A percentile compares a stretch with the other conserved stretches of the same genome.
Conservation (phyloP, 2,888 invertebrate genomes). For the Pheosia gnoma region DNA sequence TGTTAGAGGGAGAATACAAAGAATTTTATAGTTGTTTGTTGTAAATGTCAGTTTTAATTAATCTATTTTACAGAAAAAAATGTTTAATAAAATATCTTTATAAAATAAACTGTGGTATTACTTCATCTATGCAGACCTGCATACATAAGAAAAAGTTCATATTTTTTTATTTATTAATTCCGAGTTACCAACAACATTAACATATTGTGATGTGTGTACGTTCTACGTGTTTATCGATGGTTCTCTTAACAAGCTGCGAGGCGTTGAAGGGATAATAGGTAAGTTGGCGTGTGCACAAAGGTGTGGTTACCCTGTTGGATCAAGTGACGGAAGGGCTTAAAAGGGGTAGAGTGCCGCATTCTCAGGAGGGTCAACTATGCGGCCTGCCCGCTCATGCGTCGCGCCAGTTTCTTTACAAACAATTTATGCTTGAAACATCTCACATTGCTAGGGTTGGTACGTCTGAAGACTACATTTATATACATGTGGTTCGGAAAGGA, state of each 20-base stretch:
- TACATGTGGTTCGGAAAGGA: too few relatives aligned
- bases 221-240: not conserved
- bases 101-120: slow-evolving; percentile 64
- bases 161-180: not conserved
- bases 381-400: slow-evolving; percentile 35
- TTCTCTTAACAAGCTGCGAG: not conserved
- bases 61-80: slow-evolving; percentile 82
- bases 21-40: slow-evolving; percentile 84
- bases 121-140: slow-evolving; percentile 15
- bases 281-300: slow-evolving; percentile 34
- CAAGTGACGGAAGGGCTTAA: slow-evolving; percentile 41
- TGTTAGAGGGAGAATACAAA: slow-evolving; percentile 74
- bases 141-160: not conserved
- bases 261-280: not conserved
- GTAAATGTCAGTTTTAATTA: slow-evolving; percentile 83
- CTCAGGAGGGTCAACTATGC: slow-evolving; percentile 64
- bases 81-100: slow-evolving; percentile 84
- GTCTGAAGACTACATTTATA: too few relatives aligned
- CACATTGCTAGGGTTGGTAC: slow-evolving; percentile 14
- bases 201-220: not conserved
- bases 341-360: slow-evolving; percentile 49
- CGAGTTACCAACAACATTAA: not conserved
- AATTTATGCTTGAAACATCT: slow-evolving; percentile 43
- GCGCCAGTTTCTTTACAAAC: slow-evolving; percentile 43
- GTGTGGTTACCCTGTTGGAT: slow-evolving; percentile 39